These are phyloP conservation scores for Drosophila lacicola DNA, from an alignment of 2,888 invertebrate genomes.

Conservation along the genomic window DNA sequence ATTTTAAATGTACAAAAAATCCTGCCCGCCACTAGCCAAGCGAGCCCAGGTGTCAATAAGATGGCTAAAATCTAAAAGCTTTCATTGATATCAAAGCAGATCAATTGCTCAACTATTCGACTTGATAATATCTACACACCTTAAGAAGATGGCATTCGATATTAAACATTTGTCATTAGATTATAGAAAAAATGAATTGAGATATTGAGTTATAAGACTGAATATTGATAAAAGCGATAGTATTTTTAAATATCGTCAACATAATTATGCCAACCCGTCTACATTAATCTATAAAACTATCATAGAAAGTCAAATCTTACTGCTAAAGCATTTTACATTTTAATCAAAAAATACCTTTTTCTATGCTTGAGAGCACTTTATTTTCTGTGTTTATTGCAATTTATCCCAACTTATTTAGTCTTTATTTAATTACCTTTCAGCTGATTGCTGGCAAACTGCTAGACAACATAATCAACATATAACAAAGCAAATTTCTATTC, in stretches of 20 bases:
- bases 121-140: not conserved
- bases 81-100: constrained; percentile 8
- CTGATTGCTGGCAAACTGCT: not conserved
- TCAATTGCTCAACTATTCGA: not conserved
- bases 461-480: constrained; percentile 5
- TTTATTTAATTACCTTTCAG: not conserved
- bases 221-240: too few species aligned
- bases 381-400: not conserved
- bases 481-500: constrained; percentile 5
- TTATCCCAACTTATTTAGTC: not conserved
- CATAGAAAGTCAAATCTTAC: too few species aligned
- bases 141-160: too few species aligned
- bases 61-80: not conserved
- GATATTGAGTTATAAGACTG: too few species aligned
- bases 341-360: too few species aligned
- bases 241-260: too few species aligned
- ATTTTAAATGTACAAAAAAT: constrained; percentile 2
- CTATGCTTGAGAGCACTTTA: too few species aligned
- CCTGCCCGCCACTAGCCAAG: not conserved
- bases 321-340: too few species aligned
- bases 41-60: constrained; percentile 13
- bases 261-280: too few species aligned
- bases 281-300: too few species aligned
- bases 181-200: too few species aligned
- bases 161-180: too few species aligned